Percentiles rank a stretch among this genome's conserved stretches.
These are phyloP conservation scores for Gasterosteus nipponicus DNA, from an alignment of 2,113 vertebrate genomes.

Conservation along the genomic window DNA sequence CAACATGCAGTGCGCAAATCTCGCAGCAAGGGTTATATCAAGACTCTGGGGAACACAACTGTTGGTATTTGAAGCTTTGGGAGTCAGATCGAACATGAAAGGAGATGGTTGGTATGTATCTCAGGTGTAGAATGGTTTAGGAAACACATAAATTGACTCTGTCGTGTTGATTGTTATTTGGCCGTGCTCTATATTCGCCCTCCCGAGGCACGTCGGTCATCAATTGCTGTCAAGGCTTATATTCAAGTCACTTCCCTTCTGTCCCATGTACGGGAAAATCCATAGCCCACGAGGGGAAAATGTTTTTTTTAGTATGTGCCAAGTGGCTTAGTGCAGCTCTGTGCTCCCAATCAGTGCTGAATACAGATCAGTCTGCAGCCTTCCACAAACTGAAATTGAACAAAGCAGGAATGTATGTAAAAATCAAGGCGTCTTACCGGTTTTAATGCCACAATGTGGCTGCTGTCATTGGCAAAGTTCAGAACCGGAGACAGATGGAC, in stretches of 20 bases:
- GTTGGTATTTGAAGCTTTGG: too few relatives aligned
- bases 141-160: slow-evolving; percentile 22
- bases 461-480: too few relatives aligned
- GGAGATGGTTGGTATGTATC: background rate
- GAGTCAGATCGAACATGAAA: too few relatives aligned
- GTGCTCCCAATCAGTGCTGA: slow-evolving; percentile 32
- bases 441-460: background rate
- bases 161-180: slow-evolving; percentile 46
- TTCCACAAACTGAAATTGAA: slow-evolving; percentile 20
- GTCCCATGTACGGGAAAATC: slow-evolving; percentile 32
- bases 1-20: background rate
- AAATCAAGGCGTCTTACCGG: slow-evolving; percentile 17
- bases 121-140: slow-evolving; percentile 38
- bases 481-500: background rate
- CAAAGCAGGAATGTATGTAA: slow-evolving; percentile 12
- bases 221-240: slow-evolving; percentile 55
- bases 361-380: slow-evolving; percentile 35
- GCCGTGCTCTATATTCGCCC: slow-evolving; percentile 19
- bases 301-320: slow-evolving; percentile 12
- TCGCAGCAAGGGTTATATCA: background rate
- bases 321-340: background rate
- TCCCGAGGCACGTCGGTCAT: slow-evolving; percentile 65
- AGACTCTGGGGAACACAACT: too few relatives aligned
- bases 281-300: background rate
- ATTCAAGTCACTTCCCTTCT: slow-evolving; percentile 54